Conservation (phyloP, 2,888 invertebrate species). For the Stenichneumon culpator region DNA sequence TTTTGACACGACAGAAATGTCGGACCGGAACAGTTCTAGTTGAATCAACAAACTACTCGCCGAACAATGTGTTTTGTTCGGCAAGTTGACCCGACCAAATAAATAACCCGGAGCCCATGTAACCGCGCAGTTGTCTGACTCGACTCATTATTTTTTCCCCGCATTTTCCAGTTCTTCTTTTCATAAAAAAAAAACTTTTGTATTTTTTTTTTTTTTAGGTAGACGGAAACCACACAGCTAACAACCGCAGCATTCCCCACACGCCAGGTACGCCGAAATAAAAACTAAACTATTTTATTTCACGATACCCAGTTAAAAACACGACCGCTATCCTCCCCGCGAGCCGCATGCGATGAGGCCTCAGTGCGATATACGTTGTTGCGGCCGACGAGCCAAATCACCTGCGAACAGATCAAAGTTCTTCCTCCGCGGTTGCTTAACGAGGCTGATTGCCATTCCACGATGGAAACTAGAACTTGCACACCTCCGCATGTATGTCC, state of each 20-base stretch:
- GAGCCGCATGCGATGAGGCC: not conserved
- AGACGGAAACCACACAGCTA: not conserved
- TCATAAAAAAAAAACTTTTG: too few species aligned
- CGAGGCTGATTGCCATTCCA: slow-evolving; percentile 57
- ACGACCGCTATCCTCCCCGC: not conserved
- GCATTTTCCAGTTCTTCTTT: too few species aligned
- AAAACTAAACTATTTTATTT: not conserved
- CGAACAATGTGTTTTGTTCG: too few species aligned
- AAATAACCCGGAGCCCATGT: too few species aligned
- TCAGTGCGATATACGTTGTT: not conserved
- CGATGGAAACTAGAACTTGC: slow-evolving; percentile 29
- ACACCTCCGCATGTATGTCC: not conserved
- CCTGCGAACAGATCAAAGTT: slow-evolving; percentile 26
- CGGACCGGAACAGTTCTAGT: too few species aligned
- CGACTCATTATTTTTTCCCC: too few species aligned
- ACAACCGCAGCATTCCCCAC: not conserved
- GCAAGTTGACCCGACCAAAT: too few species aligned
- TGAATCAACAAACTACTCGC: too few species aligned
- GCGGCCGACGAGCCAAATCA: not conserved
- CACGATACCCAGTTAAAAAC: not conserved
- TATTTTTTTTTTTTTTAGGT: too few species aligned
- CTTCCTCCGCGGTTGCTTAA: slow-evolving; percentile 16
- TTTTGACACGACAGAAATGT: too few species aligned
- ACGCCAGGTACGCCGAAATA: not conserved
- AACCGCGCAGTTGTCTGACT: too few species aligned